phyloP scores from a whole-genome alignment of 1,140 invertebrate species.

The Drosophila bocqueti region DNA sequence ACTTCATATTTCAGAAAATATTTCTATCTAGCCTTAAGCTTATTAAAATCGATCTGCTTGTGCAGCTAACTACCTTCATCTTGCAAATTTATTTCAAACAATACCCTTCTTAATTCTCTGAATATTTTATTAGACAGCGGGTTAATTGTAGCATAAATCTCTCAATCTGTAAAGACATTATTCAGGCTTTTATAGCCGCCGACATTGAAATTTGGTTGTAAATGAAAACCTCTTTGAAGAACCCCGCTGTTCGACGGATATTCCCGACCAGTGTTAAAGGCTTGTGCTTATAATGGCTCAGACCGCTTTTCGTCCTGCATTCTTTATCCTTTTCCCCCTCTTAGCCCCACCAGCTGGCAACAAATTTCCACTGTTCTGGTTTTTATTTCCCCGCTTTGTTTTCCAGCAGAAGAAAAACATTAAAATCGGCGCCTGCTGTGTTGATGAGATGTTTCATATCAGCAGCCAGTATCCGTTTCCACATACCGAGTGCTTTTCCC shows the following conservation, averaged over 20 bases:
- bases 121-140: neutral
- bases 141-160: slow-evolving; percentile 32
- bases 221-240: slow-evolving; percentile 8
- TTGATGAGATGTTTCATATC: slow-evolving; percentile 25
- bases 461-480: slow-evolving; percentile 18
- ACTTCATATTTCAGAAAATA: neutral
- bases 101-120: neutral
- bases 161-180: slow-evolving; percentile 24
- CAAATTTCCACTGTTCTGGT: slow-evolving; percentile 41
- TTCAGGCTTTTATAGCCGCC: slow-evolving; percentile 21
- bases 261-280: slow-evolving; percentile 32
- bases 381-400: slow-evolving; percentile 30
- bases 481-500: neutral
- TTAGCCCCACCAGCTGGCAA: slow-evolving; percentile 1
- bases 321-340: neutral
- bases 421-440: slow-evolving; percentile 40
- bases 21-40: neutral
- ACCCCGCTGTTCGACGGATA: slow-evolving; percentile 21
- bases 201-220: slow-evolving; percentile 1
- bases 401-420: slow-evolving; percentile 19
- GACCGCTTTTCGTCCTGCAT: neutral
- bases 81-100: neutral
- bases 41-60: neutral
- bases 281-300: slow-evolving; percentile 26
- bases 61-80: too few relatives aligned